A percentile compares a stretch with the other conserved stretches of the same genome.
Conservation (phyloP, 2,797 vertebrate genomes). For the Parauchenoglanis punctatus region DNA sequence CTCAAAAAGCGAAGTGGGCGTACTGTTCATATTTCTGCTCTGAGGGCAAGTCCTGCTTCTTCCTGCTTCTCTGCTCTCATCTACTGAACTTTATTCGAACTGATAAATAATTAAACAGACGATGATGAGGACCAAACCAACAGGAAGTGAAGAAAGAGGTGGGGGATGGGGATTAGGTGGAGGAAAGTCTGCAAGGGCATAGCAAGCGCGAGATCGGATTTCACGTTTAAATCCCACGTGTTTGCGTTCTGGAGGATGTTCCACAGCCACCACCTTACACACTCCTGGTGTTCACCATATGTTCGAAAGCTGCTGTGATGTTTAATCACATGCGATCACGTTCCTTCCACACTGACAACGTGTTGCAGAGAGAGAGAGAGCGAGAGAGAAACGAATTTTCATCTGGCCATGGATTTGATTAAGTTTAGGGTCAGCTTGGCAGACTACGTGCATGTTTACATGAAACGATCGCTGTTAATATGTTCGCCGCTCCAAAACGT, state of each 20-base stretch:
- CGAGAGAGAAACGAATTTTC: conserved; percentile 29
- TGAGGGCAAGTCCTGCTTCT: too few relatives aligned
- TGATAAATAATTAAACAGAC: not conserved
- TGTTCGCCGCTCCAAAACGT: conserved; percentile 52
- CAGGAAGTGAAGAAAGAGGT: not conserved
- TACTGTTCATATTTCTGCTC: not conserved
- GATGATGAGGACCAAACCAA: not conserved
- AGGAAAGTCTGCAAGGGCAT: not conserved
- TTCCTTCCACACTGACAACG: conserved; percentile 1
- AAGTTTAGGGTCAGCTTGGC: conserved; percentile 55
- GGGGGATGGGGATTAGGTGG: too few relatives aligned
- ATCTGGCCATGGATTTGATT: conserved; percentile 54
- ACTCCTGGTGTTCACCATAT: not conserved
- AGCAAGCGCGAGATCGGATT: not conserved
- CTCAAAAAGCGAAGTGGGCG: not conserved
- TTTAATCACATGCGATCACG: conserved; percentile 29
- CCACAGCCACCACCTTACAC: conserved; percentile 15
- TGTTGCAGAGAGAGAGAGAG: not conserved
- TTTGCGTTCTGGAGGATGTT: not conserved
- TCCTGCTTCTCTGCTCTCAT: not conserved
- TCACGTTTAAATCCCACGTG: not conserved
- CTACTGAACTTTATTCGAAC: not conserved
- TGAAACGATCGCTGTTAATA: conserved; percentile 52
- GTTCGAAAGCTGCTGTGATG: not conserved
- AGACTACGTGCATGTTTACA: conserved; percentile 52